Evolutionary conservation across 2,797 vertebrate species (phyloP).

Genomic region (Margarornis squamiger): DNA sequence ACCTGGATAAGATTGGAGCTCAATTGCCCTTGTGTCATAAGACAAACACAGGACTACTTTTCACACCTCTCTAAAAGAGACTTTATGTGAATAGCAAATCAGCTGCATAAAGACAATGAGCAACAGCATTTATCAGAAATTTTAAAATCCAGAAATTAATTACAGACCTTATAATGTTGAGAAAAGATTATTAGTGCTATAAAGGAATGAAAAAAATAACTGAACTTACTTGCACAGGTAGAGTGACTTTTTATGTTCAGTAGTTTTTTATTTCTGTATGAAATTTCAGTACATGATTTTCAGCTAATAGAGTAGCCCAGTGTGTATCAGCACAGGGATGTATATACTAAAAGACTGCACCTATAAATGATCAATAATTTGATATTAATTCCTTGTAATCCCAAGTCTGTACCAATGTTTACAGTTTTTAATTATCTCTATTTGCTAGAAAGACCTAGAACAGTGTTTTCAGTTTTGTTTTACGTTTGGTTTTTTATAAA

Average conservation of each 20-base stretch:
- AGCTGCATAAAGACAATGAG: background rate
- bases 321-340: background rate
- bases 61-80: background rate
- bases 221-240: background rate
- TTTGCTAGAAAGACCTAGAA: background rate
- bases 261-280: background rate
- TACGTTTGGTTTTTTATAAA: background rate
- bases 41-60: slow-evolving; percentile 24
- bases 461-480: background rate
- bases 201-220: background rate
- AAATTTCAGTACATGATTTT: background rate
- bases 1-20: slow-evolving; percentile 35
- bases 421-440: background rate
- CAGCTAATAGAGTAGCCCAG: background rate
- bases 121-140: background rate
- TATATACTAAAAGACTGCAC: rapidly evolving
- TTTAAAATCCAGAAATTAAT: background rate
- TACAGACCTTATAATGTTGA: background rate
- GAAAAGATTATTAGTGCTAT: background rate
- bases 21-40: slow-evolving; percentile 31
- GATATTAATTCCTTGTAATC: background rate
- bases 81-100: background rate
- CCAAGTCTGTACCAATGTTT: background rate
- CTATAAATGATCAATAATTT: background rate
- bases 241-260: background rate